A percentile compares a stretch with the other conserved stretches of the same genome.
Evolutionary conservation across 2,888 invertebrate genomes (phyloP).

Genomic region (Zhuqinia jingwanae): DNA sequence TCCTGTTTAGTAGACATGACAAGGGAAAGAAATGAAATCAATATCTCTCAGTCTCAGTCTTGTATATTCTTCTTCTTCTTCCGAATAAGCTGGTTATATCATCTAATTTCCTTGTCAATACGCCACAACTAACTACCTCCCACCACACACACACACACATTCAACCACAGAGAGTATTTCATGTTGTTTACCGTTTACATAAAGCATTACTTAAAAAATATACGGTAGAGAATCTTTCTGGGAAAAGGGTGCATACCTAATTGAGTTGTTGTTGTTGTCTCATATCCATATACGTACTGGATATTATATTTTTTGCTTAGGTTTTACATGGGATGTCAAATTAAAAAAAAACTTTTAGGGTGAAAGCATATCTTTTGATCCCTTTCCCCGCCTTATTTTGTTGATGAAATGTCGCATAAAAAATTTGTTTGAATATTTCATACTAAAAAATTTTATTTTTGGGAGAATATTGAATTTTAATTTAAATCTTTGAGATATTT

Average conservation of each 20-base stretch:
- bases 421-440: constrained; percentile 47
- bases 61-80: too few relatives aligned
- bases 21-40: too few relatives aligned
- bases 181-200: constrained; percentile 3
- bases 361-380: constrained; percentile 60
- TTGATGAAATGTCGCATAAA: constrained; percentile 45
- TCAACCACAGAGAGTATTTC: too few relatives aligned
- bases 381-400: constrained; percentile 42
- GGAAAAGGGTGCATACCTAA: too few relatives aligned
- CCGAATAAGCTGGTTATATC: constrained; percentile 40
- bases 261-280: too few relatives aligned
- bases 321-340: neutral
- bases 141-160: neutral
- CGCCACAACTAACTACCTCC: neutral
- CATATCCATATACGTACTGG: too few relatives aligned
- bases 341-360: neutral
- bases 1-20: too few relatives aligned
- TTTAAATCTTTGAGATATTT: constrained; percentile 27
- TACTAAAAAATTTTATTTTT: neutral
- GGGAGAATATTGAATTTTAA: neutral
- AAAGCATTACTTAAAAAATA: neutral
- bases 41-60: too few relatives aligned
- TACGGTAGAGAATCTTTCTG: too few relatives aligned
- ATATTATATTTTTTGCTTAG: too few relatives aligned
- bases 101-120: constrained; percentile 31